These are phyloP conservation scores for Lottia gigantea DNA, from an alignment of 2,888 invertebrate species.

Conservation along the genomic window DNA sequence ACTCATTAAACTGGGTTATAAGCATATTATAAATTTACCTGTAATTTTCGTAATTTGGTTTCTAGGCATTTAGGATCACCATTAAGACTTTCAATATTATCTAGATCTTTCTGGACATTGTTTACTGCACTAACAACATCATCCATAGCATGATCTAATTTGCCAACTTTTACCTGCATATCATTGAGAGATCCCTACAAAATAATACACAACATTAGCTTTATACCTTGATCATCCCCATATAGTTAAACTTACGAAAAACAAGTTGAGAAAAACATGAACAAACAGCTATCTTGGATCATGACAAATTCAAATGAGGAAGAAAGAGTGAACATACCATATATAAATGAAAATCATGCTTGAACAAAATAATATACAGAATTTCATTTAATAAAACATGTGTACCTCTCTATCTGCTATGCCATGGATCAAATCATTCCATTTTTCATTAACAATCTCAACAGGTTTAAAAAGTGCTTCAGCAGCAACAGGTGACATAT, in stretches of 20 bases:
- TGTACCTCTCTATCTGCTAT: slow-evolving; percentile 64
- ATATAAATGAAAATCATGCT: background rate
- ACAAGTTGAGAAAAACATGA: too few species aligned
- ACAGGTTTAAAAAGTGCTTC: slow-evolving; percentile 61
- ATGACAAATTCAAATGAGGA: background rate
- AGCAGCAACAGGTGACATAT: slow-evolving; percentile 64
- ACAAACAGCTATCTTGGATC: too few species aligned
- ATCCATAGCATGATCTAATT: slow-evolving; percentile 64
- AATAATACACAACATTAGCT: too few species aligned
- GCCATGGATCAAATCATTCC: slow-evolving; percentile 61
- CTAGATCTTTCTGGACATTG: slow-evolving; percentile 57
- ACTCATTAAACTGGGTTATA: background rate
- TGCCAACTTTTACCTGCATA: slow-evolving; percentile 63
- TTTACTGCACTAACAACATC: slow-evolving; percentile 61
- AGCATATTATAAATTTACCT: slow-evolving; percentile 47
- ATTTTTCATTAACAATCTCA: slow-evolving; percentile 62
- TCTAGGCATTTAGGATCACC: slow-evolving; percentile 67
- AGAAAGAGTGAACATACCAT: background rate
- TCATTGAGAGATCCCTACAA: slow-evolving; percentile 59
- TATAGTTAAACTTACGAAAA: too few species aligned
- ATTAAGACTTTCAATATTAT: slow-evolving; percentile 55
- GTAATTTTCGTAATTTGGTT: slow-evolving; percentile 64
- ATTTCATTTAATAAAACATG: background rate
- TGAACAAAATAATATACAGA: background rate
- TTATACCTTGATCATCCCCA: too few species aligned